phyloP scores from a whole-genome alignment of 1,140 invertebrate species.

The Cyclina sinensis region DNA sequence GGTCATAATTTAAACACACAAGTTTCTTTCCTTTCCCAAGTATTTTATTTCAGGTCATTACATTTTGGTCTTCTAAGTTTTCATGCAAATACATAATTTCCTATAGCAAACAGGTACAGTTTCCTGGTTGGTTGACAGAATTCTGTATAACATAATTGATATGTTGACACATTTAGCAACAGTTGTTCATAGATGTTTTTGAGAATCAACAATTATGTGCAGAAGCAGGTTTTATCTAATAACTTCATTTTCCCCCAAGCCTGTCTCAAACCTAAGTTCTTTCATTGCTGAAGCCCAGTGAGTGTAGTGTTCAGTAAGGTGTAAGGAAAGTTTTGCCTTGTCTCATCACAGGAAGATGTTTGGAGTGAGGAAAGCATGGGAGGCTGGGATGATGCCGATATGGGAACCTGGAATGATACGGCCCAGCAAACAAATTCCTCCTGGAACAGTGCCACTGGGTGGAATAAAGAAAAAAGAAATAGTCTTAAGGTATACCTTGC shows the following conservation, averaged over 20 bases:
- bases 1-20: neutral
- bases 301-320: neutral
- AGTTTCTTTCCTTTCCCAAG: neutral
- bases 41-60: constrained; percentile 43
- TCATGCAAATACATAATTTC: too few species aligned
- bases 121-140: too few species aligned
- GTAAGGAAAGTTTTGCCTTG: constrained; percentile 45
- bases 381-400: constrained; percentile 79
- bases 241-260: too few species aligned
- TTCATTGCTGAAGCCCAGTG: neutral
- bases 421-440: constrained; percentile 87
- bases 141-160: too few species aligned
- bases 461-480: constrained; percentile 76
- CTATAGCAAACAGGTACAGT: too few species aligned
- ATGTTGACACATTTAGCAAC: too few species aligned
- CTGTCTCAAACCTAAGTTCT: too few species aligned
- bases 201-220: too few species aligned
- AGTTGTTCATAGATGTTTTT: too few species aligned
- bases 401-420: constrained; percentile 89
- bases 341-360: constrained; percentile 73
- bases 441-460: constrained; percentile 89
- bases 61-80: too few species aligned
- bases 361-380: constrained; percentile 78
- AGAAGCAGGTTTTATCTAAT: too few species aligned
- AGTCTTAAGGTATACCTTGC: constrained; percentile 75